Conservation (phyloP, 1,140 invertebrate species). For the Nasonia giraulti region DNA sequence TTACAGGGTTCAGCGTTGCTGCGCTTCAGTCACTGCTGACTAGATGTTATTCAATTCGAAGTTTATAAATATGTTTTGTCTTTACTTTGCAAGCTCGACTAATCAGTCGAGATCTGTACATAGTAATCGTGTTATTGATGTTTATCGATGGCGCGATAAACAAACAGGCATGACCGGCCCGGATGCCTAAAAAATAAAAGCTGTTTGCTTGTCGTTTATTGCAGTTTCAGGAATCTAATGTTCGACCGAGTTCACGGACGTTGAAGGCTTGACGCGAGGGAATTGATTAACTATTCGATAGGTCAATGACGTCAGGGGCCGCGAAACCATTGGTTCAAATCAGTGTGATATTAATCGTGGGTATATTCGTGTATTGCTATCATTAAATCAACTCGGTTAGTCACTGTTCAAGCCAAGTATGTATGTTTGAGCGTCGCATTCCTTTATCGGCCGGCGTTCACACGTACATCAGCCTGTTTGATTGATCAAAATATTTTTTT, state of each 20-base stretch:
- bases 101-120: neutral
- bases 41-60: neutral
- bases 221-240: neutral
- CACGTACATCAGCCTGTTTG: slow-evolving; percentile 2
- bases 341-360: slow-evolving; percentile 27
- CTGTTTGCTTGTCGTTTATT: neutral
- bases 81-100: neutral
- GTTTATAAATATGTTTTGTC: neutral
- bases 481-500: slow-evolving; percentile 28
- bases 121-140: slow-evolving; percentile 23
- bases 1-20: neutral
- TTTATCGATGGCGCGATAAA: slow-evolving; percentile 3
- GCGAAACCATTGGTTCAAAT: slow-evolving; percentile 27
- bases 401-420: slow-evolving; percentile 19
- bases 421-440: slow-evolving; percentile 26
- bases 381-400: slow-evolving; percentile 50
- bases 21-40: neutral
- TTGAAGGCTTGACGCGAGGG: slow-evolving; percentile 30
- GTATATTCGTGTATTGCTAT: slow-evolving; percentile 27
- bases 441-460: slow-evolving; percentile 21
- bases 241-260: neutral
- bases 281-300: slow-evolving; percentile 59
- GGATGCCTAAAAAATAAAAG: slow-evolving; percentile 1
- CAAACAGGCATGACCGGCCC: neutral
- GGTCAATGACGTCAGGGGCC: slow-evolving; percentile 50